Base-by-base conservation (phyloP, 1,140 invertebrate species). In the Trichonephila inaurata region DNA sequence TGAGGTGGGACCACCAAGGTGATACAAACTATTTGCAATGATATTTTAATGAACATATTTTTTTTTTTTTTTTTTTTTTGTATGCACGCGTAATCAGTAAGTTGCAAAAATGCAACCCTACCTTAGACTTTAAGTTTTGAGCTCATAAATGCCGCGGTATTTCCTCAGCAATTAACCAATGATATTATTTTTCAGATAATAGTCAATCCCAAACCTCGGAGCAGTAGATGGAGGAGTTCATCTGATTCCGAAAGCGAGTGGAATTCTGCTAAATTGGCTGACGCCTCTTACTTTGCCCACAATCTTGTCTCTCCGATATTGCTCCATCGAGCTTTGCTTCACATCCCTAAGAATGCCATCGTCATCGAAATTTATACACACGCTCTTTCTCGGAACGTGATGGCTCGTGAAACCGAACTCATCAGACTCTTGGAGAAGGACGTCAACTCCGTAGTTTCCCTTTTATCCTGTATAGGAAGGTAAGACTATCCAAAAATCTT, bases 331-430 rank as follows among this genome's bases (percentile, higher is more conserved):
- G 98, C 97, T 40, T 95, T 99, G 66, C 95, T 97, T 93, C 97
- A 98, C 95, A 96, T 99, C 5, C 99, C 99, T 6, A 97, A 97
- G 94, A 98, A 98, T 95, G 98, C 98, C 5, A 96, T 99, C 91
- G 97, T 97, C 44, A 97, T 99, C 94, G 99, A 99, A 96, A 97
- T 99, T 93, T 98, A 98, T n/a, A 98, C 99, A 1, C 98, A 99
- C 95, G 97, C 97, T 94, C 96, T 99, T 18, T 96, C 99, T 12
- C 98, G 99, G 96, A 97, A 98, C 0, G 97, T 99, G 94, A 95
- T 99, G 0, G 98, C 98, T 94, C 96, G 98, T 94, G 97, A 95
- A 6, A 95, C 97, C 94, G 96, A 96, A 18, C 97, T 97, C 95
- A 96, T 98, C 88, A 97, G 98, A 66, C 96, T 99, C 4, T 97